Percentiles rank a stretch among this genome's conserved stretches.
These are phyloP conservation scores for Drosophila grimshawi DNA, from an alignment of 1,140 invertebrate genomes.

Conservation along the genomic window DNA sequence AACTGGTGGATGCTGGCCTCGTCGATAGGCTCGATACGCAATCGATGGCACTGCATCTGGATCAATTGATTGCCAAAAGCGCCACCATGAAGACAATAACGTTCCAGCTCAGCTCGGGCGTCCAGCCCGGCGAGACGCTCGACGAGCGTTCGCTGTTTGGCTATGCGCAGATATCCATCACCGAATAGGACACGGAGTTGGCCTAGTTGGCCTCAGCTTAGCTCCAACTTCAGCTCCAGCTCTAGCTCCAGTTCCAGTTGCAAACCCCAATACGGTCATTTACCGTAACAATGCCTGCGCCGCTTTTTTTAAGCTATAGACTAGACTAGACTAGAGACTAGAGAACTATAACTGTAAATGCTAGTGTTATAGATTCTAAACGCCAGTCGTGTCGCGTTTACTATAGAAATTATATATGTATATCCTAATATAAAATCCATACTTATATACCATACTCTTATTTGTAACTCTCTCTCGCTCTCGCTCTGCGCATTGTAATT, in stretches of 20 bases:
- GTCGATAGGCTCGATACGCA: conserved; percentile 96
- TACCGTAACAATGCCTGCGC: conserved; percentile 28
- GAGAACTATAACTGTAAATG: conserved; percentile 59
- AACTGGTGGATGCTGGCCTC: conserved; percentile 96
- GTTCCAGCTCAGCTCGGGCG: conserved; percentile 92
- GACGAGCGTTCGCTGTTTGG: conserved; percentile 98
- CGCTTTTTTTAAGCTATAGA: conserved; percentile 71
- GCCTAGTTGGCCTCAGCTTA: conserved; percentile 38
- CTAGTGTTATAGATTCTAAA: conserved; percentile 67
- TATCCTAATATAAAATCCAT: conserved; percentile 15
- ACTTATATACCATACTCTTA: conserved; percentile 21
- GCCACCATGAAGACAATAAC: conserved; percentile 89
- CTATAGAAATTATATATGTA: conserved; percentile 51
- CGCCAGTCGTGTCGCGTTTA: conserved; percentile 62
- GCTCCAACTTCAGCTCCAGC: background rate
- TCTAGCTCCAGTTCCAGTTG: background rate
- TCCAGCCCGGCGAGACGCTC: conserved; percentile 92
- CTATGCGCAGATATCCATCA: conserved; percentile 97
- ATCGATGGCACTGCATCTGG: conserved; percentile 95
- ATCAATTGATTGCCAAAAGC: conserved; percentile 93
- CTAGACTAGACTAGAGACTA: conserved; percentile 57
- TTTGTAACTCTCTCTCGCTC: conserved; percentile 12
- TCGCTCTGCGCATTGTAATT: conserved; percentile 70
- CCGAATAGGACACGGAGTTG: conserved; percentile 87
- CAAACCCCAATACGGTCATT: conserved; percentile 3